These are phyloP conservation scores for Lycodopsis pacificus DNA, from an alignment of 2,797 vertebrate species.

Conservation along the genomic window DNA sequence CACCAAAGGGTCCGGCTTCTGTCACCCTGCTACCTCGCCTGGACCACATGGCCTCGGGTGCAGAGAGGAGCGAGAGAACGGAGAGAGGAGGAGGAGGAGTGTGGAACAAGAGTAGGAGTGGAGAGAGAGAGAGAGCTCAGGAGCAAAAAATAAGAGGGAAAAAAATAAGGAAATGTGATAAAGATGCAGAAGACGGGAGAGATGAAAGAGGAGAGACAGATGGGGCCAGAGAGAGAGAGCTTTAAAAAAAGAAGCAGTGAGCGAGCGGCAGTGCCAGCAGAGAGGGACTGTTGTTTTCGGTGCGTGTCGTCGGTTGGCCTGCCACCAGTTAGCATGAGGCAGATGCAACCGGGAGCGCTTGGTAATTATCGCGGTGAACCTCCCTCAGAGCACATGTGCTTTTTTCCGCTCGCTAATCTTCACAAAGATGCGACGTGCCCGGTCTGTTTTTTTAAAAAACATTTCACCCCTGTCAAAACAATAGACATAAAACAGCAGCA, in stretches of 20 bases:
- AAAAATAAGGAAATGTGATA: constrained; percentile 61
- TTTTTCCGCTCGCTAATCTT: constrained; percentile 68
- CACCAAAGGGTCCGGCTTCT: constrained; percentile 82
- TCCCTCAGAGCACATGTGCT: constrained; percentile 80
- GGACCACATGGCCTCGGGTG: constrained; percentile 75
- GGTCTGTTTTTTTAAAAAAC: constrained; percentile 55
- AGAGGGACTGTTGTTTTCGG: constrained; percentile 75
- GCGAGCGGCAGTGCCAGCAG: constrained; percentile 62
- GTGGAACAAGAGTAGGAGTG: constrained; percentile 73
- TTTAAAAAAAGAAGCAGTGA: constrained; percentile 26
- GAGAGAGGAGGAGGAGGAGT: constrained; percentile 60
- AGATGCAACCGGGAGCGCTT: constrained; percentile 77
- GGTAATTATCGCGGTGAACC: constrained; percentile 75
- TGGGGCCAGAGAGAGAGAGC: constrained; percentile 70
- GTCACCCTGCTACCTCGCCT: constrained; percentile 77
- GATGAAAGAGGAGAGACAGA: constrained; percentile 76
- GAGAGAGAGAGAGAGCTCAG: constrained; percentile 53
- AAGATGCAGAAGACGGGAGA: constrained; percentile 67
- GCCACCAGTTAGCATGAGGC: constrained; percentile 77
- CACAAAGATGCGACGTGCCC: constrained; percentile 55
- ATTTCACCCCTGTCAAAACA: constrained; percentile 49
- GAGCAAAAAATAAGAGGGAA: constrained; percentile 28
- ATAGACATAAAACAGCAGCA: constrained; percentile 26
- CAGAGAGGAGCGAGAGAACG: constrained; percentile 64
- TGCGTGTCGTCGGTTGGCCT: constrained; percentile 74